These are phyloP conservation scores for Pycnonotus jocosus DNA, from an alignment of 2,113 vertebrate genomes.

Conservation along the genomic window DNA sequence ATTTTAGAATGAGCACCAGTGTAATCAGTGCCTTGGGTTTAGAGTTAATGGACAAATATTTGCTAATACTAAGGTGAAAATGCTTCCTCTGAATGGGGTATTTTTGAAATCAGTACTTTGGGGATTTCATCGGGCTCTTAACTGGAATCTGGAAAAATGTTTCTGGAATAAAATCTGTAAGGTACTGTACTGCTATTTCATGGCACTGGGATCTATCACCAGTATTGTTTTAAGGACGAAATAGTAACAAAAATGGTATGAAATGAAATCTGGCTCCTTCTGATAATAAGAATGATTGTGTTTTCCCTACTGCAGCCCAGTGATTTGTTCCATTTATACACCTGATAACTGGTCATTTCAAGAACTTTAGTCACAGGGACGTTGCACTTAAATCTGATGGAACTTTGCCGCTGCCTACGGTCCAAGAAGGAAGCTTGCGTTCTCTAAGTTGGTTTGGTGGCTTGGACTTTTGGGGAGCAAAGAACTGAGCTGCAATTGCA, in stretches of 20 bases:
- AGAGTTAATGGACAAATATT: background rate
- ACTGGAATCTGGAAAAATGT: background rate
- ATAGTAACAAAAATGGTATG: background rate
- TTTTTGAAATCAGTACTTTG: background rate
- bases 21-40: background rate
- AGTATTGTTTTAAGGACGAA: background rate
- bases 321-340: background rate
- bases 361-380: background rate
- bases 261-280: background rate
- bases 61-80: background rate
- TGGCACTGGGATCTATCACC: background rate
- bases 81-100: background rate
- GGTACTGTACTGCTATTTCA: background rate
- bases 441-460: background rate
- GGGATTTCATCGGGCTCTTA: background rate
- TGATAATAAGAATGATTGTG: accelerated
- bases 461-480: background rate
- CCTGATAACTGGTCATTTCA: background rate
- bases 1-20: background rate
- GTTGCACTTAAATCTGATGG: background rate
- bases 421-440: background rate
- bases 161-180: background rate
- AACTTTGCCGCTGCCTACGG: background rate
- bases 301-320: background rate
- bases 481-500: background rate